Base-by-base conservation (phyloP, 2,797 vertebrate species). In the Sciurus vulgaris region DNA sequence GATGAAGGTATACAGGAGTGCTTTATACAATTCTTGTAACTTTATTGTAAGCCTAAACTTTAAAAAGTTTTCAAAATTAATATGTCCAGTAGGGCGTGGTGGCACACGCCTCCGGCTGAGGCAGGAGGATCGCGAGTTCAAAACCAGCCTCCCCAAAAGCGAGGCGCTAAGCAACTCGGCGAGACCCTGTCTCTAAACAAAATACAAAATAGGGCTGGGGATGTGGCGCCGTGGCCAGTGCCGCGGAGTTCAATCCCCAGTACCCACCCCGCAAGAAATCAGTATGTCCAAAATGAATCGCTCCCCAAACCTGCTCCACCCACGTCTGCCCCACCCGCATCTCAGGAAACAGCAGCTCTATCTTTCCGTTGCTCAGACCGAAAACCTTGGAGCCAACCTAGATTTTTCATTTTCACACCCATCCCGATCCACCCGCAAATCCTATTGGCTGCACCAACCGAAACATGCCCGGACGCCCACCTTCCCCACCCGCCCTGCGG, bases 11-110 rank as follows among this genome's bases (percentile, higher is more conserved):
- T n/a, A 73, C 28, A 47, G 59, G 38, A 81, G 18, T 56, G 72
- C 54, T 89, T 70, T 47, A 0, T 22, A 67, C 10, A 65, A 35
- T 76, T 90, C 44, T 61, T 87, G 13, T 10, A 44, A 88, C 38
- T 82, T 89, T 85, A 74, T 7, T 54, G 3, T 76, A 81, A 85
- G 11, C 54, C 35, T 91, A 73, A 91, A 93, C 77, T 41, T 65
- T 38, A 38, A 38, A 78, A 54, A n/a, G 30, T 18, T 77, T 41
- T 20, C 17, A 92, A 81, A 86, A 78, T 24, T 56, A 63, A 44
- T 26, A 49, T 12, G 35, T 69, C 69, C 38, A 35, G 44, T 47
- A 47, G 44, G 44, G 44, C 44, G 9, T 47, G 44, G 44, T 47
- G 44, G 44, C 44, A 9, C 44, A 47, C 44, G 44, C 44, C 9